Conservation (phyloP, 2,113 vertebrate species). For the Mesembrinibis cayennensis region DNA sequence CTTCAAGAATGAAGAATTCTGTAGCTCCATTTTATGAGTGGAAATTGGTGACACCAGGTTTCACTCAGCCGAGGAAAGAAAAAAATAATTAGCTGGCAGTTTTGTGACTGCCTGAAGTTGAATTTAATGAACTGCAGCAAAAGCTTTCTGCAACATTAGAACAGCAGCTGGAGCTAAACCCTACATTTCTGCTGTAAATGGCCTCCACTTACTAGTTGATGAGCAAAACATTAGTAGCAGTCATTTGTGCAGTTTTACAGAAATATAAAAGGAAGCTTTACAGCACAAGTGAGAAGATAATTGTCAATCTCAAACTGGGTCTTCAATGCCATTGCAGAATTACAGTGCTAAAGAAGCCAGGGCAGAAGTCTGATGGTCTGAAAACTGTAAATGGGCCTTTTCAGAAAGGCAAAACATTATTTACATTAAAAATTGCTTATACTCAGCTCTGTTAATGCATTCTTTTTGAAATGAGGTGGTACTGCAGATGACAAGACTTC, state of each 20-base stretch:
- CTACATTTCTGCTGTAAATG: slow-evolving; percentile 17
- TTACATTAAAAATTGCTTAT: not conserved
- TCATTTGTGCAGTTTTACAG: slow-evolving; percentile 29
- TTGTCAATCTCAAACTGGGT: not conserved
- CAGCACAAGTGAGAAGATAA: not conserved
- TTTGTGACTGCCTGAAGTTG: slow-evolving; percentile 59
- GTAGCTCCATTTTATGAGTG: not conserved
- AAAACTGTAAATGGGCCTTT: not conserved
- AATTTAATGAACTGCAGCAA: slow-evolving; percentile 65
- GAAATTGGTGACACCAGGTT: not conserved
- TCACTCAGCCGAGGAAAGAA: not conserved
- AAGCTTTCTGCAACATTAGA: slow-evolving; percentile 67
- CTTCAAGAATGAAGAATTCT: not conserved
- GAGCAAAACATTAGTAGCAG: slow-evolving; percentile 30
- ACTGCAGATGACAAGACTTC: not conserved
- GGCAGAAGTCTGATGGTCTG: not conserved
- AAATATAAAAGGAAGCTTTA: not conserved
- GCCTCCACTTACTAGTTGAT: slow-evolving; percentile 41
- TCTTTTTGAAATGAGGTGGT: not conserved
- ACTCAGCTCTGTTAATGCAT: not conserved
- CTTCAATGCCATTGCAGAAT: not conserved
- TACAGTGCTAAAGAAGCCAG: not conserved
- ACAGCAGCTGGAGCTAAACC: slow-evolving; percentile 45
- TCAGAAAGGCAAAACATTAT: not conserved
- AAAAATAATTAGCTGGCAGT: slow-evolving; percentile 37